Conservation (phyloP, 2,888 invertebrate species). For the Aquatica leii region DNA sequence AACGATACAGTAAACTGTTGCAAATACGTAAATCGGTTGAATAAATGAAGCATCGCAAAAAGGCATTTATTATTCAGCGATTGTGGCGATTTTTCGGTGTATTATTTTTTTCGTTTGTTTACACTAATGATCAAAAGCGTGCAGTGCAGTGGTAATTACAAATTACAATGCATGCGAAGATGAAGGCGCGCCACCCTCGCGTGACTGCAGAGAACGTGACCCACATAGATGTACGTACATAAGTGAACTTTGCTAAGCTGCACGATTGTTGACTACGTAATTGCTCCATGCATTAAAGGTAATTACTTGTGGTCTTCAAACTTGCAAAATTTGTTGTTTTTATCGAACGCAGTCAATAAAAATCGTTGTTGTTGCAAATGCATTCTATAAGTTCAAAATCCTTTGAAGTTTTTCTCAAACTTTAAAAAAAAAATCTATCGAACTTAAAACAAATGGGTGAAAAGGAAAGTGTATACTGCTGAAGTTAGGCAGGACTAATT, state of each 20-base stretch:
- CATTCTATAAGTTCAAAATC: conserved; percentile 4
- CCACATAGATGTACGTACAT: conserved; percentile 26
- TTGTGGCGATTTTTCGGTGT: too few species aligned
- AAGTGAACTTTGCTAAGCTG: conserved; percentile 25
- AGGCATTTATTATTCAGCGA: too few species aligned
- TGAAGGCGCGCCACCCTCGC: conserved; percentile 37
- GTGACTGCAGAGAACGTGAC: conserved; percentile 39
- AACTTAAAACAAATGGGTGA: too few species aligned
- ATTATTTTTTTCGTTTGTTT: conserved; percentile 3
- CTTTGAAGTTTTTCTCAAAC: neutral
- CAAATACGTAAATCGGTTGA: too few species aligned
- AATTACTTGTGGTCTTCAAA: conserved; percentile 19
- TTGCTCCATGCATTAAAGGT: conserved; percentile 22
- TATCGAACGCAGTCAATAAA: too few species aligned
- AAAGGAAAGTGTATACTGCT: too few species aligned
- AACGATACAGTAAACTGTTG: too few species aligned
- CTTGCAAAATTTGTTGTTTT: conserved; percentile 7
- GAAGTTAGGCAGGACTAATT: too few species aligned
- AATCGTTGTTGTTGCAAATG: conserved; percentile 8
- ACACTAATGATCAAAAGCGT: conserved; percentile 23
- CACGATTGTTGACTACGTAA: conserved; percentile 26
- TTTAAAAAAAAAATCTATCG: neutral
- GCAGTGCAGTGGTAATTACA: conserved; percentile 28
- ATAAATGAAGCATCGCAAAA: too few species aligned
- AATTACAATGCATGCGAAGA: conserved; percentile 33